Percentiles rank a stretch among this genome's conserved stretches.
Conservation (phyloP, 2,113 vertebrate genomes). For the Indicator maculatus region DNA sequence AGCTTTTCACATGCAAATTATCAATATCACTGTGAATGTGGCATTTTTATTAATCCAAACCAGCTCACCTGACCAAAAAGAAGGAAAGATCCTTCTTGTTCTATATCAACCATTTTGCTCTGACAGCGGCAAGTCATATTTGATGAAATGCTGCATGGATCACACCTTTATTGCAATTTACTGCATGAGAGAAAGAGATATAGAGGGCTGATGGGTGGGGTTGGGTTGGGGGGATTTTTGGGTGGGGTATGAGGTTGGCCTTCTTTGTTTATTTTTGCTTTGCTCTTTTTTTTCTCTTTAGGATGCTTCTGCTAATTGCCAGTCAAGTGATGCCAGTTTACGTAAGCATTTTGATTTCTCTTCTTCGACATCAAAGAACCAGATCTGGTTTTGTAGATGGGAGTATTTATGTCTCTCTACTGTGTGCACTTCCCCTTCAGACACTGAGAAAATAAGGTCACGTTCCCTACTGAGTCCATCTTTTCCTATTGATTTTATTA, state of each 20-base stretch:
- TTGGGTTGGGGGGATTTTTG: background rate
- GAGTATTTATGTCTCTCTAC: constrained; percentile 44
- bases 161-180: background rate
- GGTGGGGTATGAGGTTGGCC: background rate
- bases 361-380: constrained; percentile 28
- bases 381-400: background rate
- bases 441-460: constrained; percentile 51
- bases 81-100: constrained; percentile 7
- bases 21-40: constrained; percentile 62
- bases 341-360: constrained; percentile 31
- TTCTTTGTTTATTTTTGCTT: background rate
- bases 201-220: background rate
- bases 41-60: constrained; percentile 60
- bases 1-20: constrained; percentile 62
- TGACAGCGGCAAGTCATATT: background rate
- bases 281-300: background rate
- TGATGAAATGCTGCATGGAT: background rate
- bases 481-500: constrained; percentile 63
- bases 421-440: constrained; percentile 30
- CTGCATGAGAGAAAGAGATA: background rate
- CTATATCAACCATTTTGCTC: constrained; percentile 14
- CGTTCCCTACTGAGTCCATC: constrained; percentile 39
- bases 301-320: constrained; percentile 4
- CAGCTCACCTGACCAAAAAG: constrained; percentile 11
- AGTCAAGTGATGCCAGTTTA: constrained; percentile 12